Evolutionary conservation across 92 coral and sea anemone genomes (phyloP), one percentile per base, ranked within the genome.

Genomic region (Diadumene lineata): DNA sequence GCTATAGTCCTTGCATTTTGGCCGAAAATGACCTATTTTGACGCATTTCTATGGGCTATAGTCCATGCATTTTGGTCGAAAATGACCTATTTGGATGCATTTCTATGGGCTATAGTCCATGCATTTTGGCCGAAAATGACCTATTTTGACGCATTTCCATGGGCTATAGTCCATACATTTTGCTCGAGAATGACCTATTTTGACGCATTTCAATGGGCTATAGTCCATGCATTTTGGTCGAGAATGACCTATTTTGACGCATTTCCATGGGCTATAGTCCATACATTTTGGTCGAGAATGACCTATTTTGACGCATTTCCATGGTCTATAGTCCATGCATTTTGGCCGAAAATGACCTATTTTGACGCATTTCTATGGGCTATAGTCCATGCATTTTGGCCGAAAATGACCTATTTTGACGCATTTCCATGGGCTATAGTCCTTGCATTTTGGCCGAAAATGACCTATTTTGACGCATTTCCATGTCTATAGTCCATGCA

Each of bases 191-290:
- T 30, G 31, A 4, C 17, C 64, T 2, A 23, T 58, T 58, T 58
- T 58, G 64, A 22, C 1, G 31, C 23, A 1, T 22, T 22, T 22
- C 31, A 30, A 58, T 58, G 64, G 64, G 64, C 64, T 58, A 58
- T 58, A 58, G 29, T 25, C 64, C 64, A 58, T 16, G 3, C 7
- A 58, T 23, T 23, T 2, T 22, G 8, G 11, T 58, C 31, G 26
- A 2, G 1, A 2, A 23, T 30, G 31, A 11, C 64, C 64, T 23
- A 23, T 58, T 58, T 22, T 58, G 64, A 22, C n/a, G 7, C 64
- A 58, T 26, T 22, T 58, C 7, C 64, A 58, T 58, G 64, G 31
- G 31, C 60, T 15, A 53, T 53, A 53, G 60, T 53, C 24, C 60
- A 53, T 16, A 2, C 10, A 53, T 9, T 9, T 9, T 53, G n/a